Percentiles rank a stretch among this genome's conserved stretches.
Conservation (phyloP, 2,797 vertebrate species). For the Epinephelus malabaricus region DNA sequence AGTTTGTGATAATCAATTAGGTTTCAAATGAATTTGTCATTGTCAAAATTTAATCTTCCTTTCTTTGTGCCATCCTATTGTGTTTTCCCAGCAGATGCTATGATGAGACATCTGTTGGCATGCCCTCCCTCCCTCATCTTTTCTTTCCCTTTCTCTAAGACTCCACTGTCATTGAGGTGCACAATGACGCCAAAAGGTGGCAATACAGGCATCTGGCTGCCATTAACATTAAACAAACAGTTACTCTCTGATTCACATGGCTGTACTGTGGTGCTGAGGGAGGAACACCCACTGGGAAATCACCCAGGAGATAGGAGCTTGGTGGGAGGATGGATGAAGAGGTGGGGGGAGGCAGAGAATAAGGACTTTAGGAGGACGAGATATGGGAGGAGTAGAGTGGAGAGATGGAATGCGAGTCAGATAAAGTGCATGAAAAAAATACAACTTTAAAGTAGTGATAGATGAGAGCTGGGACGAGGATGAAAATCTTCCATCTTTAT, state of each 20-base stretch:
- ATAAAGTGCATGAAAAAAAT: conserved; percentile 23
- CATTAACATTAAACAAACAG: conserved; percentile 74
- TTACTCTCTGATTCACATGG: conserved; percentile 61
- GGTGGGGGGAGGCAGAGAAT: conserved; percentile 37
- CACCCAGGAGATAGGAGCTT: conserved; percentile 50
- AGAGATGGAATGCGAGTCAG: background rate
- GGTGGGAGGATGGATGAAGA: conserved; percentile 34
- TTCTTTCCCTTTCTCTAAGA: conserved; percentile 36
- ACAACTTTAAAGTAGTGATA: background rate
- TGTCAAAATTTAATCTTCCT: conserved; percentile 66
- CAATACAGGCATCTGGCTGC: conserved; percentile 64
- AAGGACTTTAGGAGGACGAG: conserved; percentile 26
- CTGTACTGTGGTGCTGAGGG: conserved; percentile 42
- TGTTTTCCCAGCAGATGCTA: conserved; percentile 60
- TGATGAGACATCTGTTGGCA: conserved; percentile 71
- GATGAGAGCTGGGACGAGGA: conserved; percentile 12
- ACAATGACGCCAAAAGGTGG: conserved; percentile 66
- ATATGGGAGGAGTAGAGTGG: background rate
- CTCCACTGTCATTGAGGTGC: conserved; percentile 47
- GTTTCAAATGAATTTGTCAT: conserved; percentile 68
- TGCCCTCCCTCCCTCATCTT: conserved; percentile 37
- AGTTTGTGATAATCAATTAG: conserved; percentile 68
- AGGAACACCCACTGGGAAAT: conserved; percentile 56
- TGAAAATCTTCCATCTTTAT: conserved; percentile 44
- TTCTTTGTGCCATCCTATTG: conserved; percentile 55